phyloP scores from a whole-genome alignment of 1,140 invertebrate species.

The Aphaenogaster rudis region DNA sequence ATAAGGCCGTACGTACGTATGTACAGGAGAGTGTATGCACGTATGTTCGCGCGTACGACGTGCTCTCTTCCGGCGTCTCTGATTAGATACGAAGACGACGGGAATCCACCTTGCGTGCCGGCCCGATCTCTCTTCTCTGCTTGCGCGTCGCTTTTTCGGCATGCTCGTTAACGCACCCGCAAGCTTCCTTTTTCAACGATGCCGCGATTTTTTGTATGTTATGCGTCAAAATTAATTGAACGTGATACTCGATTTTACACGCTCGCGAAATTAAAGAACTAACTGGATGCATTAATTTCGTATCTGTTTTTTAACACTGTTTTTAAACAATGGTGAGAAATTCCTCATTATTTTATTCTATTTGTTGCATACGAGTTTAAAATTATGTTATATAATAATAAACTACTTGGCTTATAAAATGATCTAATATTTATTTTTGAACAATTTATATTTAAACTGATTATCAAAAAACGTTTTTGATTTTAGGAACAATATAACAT shows the following conservation, averaged over 20 bases:
- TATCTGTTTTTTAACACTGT: too few relatives aligned
- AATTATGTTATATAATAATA: too few relatives aligned
- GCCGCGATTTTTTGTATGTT: not conserved
- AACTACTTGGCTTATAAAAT: too few relatives aligned
- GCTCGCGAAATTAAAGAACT: not conserved
- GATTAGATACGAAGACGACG: slow-evolving; percentile 79
- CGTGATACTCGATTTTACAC: not conserved
- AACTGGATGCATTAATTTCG: too few relatives aligned
- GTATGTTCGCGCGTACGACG: slow-evolving; percentile 50
- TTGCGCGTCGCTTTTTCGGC: slow-evolving; percentile 21
- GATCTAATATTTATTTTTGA: too few relatives aligned
- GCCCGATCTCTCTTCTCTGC: slow-evolving; percentile 31
- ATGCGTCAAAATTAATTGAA: not conserved
- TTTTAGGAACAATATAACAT: too few relatives aligned
- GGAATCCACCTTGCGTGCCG: slow-evolving; percentile 72
- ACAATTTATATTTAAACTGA: too few relatives aligned
- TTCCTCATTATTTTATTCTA: too few relatives aligned
- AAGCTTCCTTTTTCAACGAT: not conserved
- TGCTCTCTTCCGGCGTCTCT: slow-evolving; percentile 72
- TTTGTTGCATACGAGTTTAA: too few relatives aligned
- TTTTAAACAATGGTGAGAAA: too few relatives aligned
- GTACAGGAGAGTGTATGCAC: slow-evolving; percentile 13
- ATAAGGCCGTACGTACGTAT: slow-evolving; percentile 45
- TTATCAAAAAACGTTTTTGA: too few relatives aligned
- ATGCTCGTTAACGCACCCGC: slow-evolving; percentile 34